phyloP scores from a whole-genome alignment of 2,113 vertebrate species.

The Castor canadensis region DNA sequence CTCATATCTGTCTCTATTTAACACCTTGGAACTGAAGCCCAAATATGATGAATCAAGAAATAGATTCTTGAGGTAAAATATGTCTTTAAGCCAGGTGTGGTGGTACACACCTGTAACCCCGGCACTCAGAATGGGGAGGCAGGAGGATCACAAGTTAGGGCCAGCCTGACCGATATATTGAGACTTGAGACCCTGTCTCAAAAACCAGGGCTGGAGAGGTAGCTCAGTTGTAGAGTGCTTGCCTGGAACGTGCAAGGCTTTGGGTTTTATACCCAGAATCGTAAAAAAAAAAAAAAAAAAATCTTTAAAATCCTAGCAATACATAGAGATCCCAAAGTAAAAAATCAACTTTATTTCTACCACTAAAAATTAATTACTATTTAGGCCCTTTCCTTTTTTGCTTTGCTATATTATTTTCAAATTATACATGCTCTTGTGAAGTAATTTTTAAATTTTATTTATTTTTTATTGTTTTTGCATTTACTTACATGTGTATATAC shows the following conservation, averaged over 20 bases:
- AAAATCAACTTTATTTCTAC: not conserved
- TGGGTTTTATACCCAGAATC: not conserved
- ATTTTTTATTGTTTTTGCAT: too few species aligned
- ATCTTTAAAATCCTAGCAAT: not conserved
- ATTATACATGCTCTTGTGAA: not conserved
- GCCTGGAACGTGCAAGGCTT: not conserved
- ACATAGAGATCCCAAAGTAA: not conserved
- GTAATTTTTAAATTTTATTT: too few species aligned
- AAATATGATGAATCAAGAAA: not conserved
- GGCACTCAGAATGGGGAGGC: not conserved
- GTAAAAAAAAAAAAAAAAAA: not conserved
- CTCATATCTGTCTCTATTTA: not conserved
- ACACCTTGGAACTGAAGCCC: not conserved
- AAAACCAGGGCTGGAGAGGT: not conserved
- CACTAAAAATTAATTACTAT: not conserved
- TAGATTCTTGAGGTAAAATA: not conserved
- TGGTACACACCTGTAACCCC: not conserved
- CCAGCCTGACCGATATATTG: not conserved
- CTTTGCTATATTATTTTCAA: not conserved
- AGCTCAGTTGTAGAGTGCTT: not conserved
- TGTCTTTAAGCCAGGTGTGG: not conserved
- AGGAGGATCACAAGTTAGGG: not conserved
- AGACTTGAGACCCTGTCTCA: not conserved
- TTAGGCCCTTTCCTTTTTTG: not conserved
- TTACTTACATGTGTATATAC: too few species aligned